A percentile compares a stretch with the other conserved stretches of the same genome.
These are phyloP conservation scores for Microvelia longipes DNA, from an alignment of 1,140 invertebrate species.

Conservation along the genomic window DNA sequence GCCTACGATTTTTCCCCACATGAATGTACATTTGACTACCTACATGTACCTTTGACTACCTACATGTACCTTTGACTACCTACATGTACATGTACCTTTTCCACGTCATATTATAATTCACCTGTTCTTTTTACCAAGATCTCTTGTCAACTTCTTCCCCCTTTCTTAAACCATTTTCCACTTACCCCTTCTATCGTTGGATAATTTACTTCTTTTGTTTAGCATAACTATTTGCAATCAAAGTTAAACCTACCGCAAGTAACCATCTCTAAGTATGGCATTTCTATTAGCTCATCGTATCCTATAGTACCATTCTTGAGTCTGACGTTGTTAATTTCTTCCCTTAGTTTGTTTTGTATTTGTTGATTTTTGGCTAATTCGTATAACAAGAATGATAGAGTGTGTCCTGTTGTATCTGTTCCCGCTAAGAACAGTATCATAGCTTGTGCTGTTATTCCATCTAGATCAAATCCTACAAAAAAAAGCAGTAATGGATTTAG, in stretches of 20 bases:
- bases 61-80: too few relatives aligned
- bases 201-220: neutral
- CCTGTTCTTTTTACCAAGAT: too few relatives aligned
- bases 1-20: too few relatives aligned
- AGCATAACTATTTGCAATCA: too few relatives aligned
- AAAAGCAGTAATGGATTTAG: too few relatives aligned
- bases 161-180: constrained; percentile 35
- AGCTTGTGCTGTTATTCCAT: constrained; percentile 12
- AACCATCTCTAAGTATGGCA: constrained; percentile 29
- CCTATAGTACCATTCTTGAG: constrained; percentile 28
- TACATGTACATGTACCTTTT: too few relatives aligned
- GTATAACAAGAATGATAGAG: constrained; percentile 31
- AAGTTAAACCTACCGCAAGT: constrained; percentile 34
- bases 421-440: constrained; percentile 36
- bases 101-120: too few relatives aligned
- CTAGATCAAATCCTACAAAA: constrained; percentile 23
- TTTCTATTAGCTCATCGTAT: constrained; percentile 20
- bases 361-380: constrained; percentile 36
- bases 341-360: constrained; percentile 38
- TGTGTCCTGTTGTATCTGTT: constrained; percentile 38
- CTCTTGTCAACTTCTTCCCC: too few relatives aligned
- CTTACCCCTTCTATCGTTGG: constrained; percentile 37
- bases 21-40: too few relatives aligned
- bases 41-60: too few relatives aligned
- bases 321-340: constrained; percentile 35